phyloP scores from a whole-genome alignment of 2,113 vertebrate genomes.

The Agelaius phoeniceus region DNA sequence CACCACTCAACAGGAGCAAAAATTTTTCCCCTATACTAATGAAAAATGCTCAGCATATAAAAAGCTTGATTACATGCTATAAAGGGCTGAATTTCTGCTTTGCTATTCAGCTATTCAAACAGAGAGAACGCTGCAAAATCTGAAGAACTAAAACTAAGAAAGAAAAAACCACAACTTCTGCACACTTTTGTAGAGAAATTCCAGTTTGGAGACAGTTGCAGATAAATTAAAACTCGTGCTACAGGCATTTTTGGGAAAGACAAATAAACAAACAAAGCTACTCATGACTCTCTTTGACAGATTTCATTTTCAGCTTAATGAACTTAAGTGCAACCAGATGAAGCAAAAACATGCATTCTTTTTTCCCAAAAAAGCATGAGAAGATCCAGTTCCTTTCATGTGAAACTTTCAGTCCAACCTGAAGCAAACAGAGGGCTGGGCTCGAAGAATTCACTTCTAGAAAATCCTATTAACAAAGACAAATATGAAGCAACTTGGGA shows the following conservation, averaged over 20 bases:
- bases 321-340: constrained; percentile 45
- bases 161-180: constrained; percentile 54
- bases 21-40: constrained; percentile 16
- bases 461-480: background rate
- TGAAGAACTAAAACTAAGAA: constrained; percentile 43
- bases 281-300: background rate
- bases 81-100: constrained; percentile 64
- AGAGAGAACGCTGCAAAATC: constrained; percentile 53
- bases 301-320: background rate
- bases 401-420: background rate
- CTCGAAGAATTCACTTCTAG: background rate
- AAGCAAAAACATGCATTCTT: background rate
- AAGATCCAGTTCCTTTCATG: background rate
- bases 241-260: background rate
- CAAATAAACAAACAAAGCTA: constrained; percentile 16
- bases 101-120: constrained; percentile 61
- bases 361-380: background rate
- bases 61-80: constrained; percentile 69
- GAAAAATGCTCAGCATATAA: constrained; percentile 64
- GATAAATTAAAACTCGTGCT: background rate
- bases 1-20: background rate
- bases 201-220: background rate
- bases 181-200: constrained; percentile 40
- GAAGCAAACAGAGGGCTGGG: background rate
- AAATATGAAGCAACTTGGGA: background rate